Base-by-base conservation (phyloP, 2,888 invertebrate genomes). In the Ariolimax columbianus region DNA sequence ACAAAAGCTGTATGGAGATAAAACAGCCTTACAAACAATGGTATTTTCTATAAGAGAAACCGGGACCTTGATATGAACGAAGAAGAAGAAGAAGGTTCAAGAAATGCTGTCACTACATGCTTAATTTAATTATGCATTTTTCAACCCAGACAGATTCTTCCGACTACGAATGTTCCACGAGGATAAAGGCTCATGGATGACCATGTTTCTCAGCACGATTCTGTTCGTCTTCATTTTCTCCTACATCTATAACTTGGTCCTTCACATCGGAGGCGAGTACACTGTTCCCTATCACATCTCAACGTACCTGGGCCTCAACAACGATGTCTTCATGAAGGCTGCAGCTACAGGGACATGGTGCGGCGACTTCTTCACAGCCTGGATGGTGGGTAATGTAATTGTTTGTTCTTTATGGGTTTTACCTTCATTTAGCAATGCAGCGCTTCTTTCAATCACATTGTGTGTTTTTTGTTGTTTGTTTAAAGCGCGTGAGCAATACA, bases 331-430 rank as follows among this genome's bases (percentile, higher is more conserved):
- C 89, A 95, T 95, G 95, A 95, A 95, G 90, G 94, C 94, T 19
- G 95, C 95, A 14, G 95, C 95, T 4, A 94, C 94, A 87, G 95
- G 95, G 26, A 95, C 95, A 0, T 95, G 95, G 95, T 93, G 95
- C 87, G 95, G 95, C 0, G 95, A 95, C 88, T 94, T 95, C 88
- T 94, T 95, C 89, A 95, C 95, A 2, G 95, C 95, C 40, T 94
- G 95, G 92, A 95, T 95, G 94, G 94, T 94, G 84, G 88, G 91
- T 87, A 33, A 17, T 51, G 33, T 1, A 17, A 4, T 33, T 33
- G 55, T n/a, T n/a, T n/a, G n/a, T n/a, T n/a, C n/a, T n/a, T n/a
- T n/a, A n/a, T n/a, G n/a, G n/a, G n/a, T n/a, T n/a, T n/a, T n/a
- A n/a, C n/a, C n/a, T n/a, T n/a, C n/a, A n/a, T n/a, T n/a, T n/a